Percentiles rank a stretch among this genome's conserved stretches.
Conservation (phyloP, 1,140 invertebrate species). For the Eulimnadia texana region DNA sequence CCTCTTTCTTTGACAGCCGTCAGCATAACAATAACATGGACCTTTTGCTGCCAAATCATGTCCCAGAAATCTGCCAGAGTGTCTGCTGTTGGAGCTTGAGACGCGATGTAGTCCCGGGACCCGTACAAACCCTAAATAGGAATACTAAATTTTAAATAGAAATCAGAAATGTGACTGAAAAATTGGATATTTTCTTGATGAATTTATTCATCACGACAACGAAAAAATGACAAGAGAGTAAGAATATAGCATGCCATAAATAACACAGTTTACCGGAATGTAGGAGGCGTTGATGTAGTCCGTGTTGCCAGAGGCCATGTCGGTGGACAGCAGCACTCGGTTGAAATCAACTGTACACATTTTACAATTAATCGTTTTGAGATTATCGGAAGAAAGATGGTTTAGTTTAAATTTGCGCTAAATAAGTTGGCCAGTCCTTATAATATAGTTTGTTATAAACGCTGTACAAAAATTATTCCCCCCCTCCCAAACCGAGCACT, state of each 20-base stretch:
- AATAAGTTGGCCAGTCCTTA: no score
- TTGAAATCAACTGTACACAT: neutral
- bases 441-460: no score
- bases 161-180: neutral
- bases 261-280: conserved; percentile 56
- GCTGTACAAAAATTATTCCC: no score
- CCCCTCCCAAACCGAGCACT: no score
- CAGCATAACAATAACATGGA: conserved; percentile 36
- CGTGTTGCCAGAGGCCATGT: conserved; percentile 35
- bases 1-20: conserved; percentile 17
- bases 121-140: conserved; percentile 48
- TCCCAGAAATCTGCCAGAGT: conserved; percentile 41
- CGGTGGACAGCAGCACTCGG: neutral
- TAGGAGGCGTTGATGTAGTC: conserved; percentile 75
- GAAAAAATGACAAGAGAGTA: no score
- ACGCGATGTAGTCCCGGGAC: conserved; percentile 21
- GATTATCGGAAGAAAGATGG: no score
- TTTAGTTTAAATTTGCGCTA: no score
- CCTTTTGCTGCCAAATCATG: conserved; percentile 39
- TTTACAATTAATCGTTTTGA: no score
- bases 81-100: conserved; percentile 34
- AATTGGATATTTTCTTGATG: neutral
- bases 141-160: no score
- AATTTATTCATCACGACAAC: no score
- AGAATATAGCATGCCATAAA: no score